Base-by-base conservation (phyloP, 37 sponge, comb jelly and placozoan genomes). In the Beroe forskalii region DNA sequence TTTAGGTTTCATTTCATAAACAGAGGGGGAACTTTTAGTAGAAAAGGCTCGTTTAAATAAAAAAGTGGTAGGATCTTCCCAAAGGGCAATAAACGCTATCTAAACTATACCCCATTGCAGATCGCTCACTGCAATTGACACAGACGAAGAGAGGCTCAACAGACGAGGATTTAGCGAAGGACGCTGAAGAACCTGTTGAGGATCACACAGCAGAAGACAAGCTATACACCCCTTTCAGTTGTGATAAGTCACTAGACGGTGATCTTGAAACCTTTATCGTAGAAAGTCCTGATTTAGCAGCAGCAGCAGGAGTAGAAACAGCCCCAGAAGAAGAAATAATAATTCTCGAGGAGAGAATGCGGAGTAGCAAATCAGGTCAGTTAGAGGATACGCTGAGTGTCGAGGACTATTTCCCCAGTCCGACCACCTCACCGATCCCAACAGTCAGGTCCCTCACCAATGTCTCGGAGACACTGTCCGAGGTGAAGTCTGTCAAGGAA, bases 91-190 rank as follows among this genome's bases (percentile, higher is more conserved):
- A n/a, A n/a, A n/a, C n/a, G n/a, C n/a, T n/a, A n/a, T n/a, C n/a
- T n/a, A n/a, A n/a, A n/a, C n/a, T n/a, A n/a, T n/a, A n/a, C n/a
- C n/a, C n/a, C n/a, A n/a, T n/a, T n/a, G n/a, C 31, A 80, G 86
- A 48, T 80, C 86, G 23, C 55, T 80, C 28, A 80, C 86, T 22
- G 86, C 28, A n/a, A 80, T 80, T 17, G 55, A 48, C 55, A 48
- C 55, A 48, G 55, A 48, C 55, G 55, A 48, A 48, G 55, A 48
- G n/a, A n/a, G n/a, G n/a, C n/a, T n/a, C n/a, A n/a, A n/a, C n/a
- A n/a, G n/a, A n/a, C n/a, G n/a, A n/a, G n/a, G n/a, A n/a, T n/a
- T n/a, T n/a, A n/a, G n/a, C n/a, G n/a, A n/a, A n/a, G 55, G 55
- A 48, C 55, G 6, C 12, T 48, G 66, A 27, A 3, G 66, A 64